A percentile compares a stretch with the other conserved stretches of the same genome.
Conservation (phyloP, 2,113 vertebrate genomes). For the Eretmochelys imbricata region DNA sequence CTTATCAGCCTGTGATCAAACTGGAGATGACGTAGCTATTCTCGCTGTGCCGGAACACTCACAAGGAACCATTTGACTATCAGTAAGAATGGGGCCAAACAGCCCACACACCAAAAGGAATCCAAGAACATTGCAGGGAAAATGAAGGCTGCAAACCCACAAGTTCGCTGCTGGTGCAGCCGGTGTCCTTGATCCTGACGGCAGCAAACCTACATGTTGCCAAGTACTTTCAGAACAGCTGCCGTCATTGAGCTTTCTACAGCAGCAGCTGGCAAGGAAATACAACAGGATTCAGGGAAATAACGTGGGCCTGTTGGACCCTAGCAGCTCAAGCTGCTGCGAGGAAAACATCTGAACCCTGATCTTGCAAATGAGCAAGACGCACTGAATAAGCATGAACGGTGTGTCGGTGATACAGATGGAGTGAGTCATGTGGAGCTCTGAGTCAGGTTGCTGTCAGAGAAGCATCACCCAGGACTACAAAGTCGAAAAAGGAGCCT, state of each 20-base stretch:
- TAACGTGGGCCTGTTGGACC: slow-evolving; percentile 16
- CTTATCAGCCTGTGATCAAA: background rate
- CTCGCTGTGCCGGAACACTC: background rate
- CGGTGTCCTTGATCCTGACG: background rate
- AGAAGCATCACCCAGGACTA: slow-evolving; percentile 10
- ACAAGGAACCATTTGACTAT: background rate
- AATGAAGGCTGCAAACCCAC: background rate
- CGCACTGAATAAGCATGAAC: background rate
- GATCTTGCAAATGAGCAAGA: background rate
- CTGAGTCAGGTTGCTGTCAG: slow-evolving; percentile 61
- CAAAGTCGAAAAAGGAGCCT: background rate
- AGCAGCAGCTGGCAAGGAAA: background rate
- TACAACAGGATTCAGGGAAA: background rate
- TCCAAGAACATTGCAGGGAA: background rate
- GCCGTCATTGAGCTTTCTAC: background rate
- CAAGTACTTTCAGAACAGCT: background rate
- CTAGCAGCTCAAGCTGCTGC: background rate
- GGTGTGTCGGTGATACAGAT: slow-evolving; percentile 8
- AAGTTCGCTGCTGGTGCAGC: rapidly evolving
- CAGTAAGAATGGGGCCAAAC: background rate
- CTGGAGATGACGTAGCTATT: background rate
- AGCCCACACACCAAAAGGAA: background rate
- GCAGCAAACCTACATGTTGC: background rate
- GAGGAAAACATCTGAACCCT: background rate
- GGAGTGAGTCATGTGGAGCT: background rate